Evolutionary conservation across 1,140 invertebrate genomes (phyloP).

Genomic region (Drosophila albomicans): DNA sequence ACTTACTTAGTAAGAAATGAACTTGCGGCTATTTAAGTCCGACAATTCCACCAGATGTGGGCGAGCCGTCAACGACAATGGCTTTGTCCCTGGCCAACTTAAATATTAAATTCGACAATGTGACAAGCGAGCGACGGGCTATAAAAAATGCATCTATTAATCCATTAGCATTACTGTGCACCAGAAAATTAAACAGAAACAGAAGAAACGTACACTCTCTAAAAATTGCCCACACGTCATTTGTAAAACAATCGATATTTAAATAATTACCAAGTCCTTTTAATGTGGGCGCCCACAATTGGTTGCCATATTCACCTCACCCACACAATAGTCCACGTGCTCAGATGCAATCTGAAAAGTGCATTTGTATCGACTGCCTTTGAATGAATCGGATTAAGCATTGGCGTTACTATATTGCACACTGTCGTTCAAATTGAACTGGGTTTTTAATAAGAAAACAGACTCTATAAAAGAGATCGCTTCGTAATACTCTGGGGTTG

Average conservation of each 20-base stretch:
- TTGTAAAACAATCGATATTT: conserved; percentile 75
- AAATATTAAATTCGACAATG: conserved; percentile 63
- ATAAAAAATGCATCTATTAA: conserved; percentile 72
- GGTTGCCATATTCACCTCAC: conserved; percentile 3
- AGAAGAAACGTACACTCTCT: background rate
- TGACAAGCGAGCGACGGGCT: background rate
- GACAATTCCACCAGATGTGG: conserved; percentile 9
- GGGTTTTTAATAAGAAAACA: background rate
- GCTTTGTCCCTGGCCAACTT: conserved; percentile 32
- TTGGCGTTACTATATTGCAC: background rate
- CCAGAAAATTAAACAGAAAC: background rate
- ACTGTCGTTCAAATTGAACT: conserved; percentile 7
- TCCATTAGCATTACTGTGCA: conserved; percentile 60
- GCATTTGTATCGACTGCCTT: conserved; percentile 48
- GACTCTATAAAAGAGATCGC: background rate
- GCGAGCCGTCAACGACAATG: conserved; percentile 7
- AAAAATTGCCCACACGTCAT: conserved; percentile 1
- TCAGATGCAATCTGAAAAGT: conserved; percentile 52
- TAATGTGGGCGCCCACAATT: conserved; percentile 24
- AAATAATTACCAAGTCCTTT: conserved; percentile 72
- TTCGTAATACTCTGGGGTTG: no score
- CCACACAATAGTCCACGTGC: background rate
- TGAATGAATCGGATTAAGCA: conserved; percentile 22
- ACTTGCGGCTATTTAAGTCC: conserved; percentile 63
- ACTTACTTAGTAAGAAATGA: conserved; percentile 67